phyloP scores from a whole-genome alignment of 1,140 invertebrate genomes.

The Drosophila nebulosa region DNA sequence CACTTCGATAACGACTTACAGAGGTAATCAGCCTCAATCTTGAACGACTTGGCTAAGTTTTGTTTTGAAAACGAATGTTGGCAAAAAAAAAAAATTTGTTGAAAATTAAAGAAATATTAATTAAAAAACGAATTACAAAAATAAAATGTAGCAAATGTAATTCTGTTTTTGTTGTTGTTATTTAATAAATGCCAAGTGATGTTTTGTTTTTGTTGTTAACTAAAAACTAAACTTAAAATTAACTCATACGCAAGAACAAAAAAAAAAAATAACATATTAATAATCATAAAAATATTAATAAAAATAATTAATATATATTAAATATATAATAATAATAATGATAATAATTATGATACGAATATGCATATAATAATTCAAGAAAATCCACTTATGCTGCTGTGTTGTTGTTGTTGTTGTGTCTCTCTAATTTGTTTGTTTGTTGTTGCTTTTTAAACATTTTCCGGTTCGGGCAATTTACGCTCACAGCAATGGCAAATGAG shows the following conservation, averaged over 20 bases:
- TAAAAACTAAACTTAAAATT: conserved; percentile 49
- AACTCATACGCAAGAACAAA: conserved; percentile 26
- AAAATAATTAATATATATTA: neutral
- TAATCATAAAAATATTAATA: conserved; percentile 2
- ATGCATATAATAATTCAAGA: neutral
- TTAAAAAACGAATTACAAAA: too few relatives aligned
- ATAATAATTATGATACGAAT: neutral
- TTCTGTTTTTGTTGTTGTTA: conserved; percentile 12
- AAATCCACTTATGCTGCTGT: neutral
- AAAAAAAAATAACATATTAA: conserved; percentile 4
- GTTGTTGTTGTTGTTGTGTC: too few relatives aligned
- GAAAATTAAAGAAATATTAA: too few relatives aligned
- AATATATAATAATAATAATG: too few relatives aligned
- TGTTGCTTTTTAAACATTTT: conserved; percentile 69
- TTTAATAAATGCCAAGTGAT: neutral
- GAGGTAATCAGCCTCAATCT: too few relatives aligned
- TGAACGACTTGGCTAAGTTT: too few relatives aligned
- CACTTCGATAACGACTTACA: too few relatives aligned
- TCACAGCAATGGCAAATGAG: conserved; percentile 80
- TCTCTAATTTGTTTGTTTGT: neutral
- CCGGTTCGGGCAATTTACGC: conserved; percentile 78
- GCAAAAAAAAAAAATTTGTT: neutral
- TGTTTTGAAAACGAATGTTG: too few relatives aligned
- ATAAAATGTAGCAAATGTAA: conserved; percentile 15
- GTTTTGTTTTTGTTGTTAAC: conserved; percentile 19